Evolutionary conservation across 2,113 vertebrate species (phyloP).

Genomic region (Leucopsar rothschildi): DNA sequence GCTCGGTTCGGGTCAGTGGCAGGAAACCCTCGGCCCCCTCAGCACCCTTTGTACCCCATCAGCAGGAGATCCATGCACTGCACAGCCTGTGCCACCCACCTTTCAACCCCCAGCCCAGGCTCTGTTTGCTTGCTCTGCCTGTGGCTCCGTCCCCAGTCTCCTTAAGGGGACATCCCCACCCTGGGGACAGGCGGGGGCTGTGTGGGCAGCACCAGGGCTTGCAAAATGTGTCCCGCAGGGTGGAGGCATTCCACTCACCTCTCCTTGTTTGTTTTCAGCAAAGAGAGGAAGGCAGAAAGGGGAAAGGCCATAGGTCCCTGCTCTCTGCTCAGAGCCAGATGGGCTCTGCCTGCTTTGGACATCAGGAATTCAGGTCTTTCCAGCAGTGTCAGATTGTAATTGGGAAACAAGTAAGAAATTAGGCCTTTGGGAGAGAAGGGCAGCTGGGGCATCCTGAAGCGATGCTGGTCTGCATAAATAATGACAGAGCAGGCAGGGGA

Average conservation of each 20-base stretch:
- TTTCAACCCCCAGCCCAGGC: background rate
- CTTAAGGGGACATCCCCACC: background rate
- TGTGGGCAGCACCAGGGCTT: background rate
- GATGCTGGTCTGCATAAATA: rapidly evolving
- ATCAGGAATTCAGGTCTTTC: background rate
- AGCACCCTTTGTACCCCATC: background rate
- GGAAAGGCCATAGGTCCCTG: background rate
- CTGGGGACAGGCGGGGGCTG: background rate
- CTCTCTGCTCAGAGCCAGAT: background rate
- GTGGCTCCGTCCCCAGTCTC: background rate
- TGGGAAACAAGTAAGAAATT: background rate
- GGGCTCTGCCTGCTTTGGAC: background rate
- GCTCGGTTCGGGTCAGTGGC: background rate
- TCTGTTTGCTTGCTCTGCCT: background rate
- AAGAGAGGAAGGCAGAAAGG: background rate
- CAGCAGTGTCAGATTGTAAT: background rate
- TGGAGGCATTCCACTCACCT: background rate
- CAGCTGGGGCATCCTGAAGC: background rate
- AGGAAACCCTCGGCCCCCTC: rapidly evolving
- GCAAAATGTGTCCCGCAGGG: background rate
- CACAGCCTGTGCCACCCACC: background rate
- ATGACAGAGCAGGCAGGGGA: background rate
- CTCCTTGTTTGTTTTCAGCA: background rate
- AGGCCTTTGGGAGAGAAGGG: background rate
- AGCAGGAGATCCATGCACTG: background rate